These are phyloP conservation scores for Dryobates pubescens DNA, from an alignment of 2,797 vertebrate species.

Conservation along the genomic window DNA sequence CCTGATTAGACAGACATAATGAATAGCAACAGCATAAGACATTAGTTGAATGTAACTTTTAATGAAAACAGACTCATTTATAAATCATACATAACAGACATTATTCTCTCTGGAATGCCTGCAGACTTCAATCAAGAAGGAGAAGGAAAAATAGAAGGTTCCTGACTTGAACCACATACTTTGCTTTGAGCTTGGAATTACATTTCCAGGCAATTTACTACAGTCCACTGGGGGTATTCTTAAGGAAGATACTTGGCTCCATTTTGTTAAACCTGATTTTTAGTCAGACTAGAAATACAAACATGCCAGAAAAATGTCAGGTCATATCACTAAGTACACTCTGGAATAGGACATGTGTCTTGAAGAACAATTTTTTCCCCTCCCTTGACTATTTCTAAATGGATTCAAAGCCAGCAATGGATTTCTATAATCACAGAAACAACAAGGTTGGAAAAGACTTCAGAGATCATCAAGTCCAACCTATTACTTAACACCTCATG, in stretches of 20 bases:
- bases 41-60: neutral
- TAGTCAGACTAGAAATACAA: conserved; percentile 11
- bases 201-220: conserved; percentile 36
- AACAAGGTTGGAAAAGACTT: too few species aligned
- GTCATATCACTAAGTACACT: neutral
- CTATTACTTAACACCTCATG: too few species aligned
- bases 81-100: neutral
- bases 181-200: conserved; percentile 32
- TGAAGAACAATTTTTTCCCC: neutral
- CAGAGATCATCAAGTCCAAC: too few species aligned
- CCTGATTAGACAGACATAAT: conserved; percentile 14
- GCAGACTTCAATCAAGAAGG: neutral
- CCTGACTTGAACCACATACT: conserved; percentile 33
- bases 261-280: conserved; percentile 14
- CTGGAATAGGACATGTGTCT: neutral
- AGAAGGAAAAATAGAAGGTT: conserved; percentile 34
- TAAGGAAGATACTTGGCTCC: conserved; percentile 22
- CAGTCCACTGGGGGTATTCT: neutral
- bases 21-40: neutral
- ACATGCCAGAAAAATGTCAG: conserved; percentile 32
- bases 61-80: conserved; percentile 9
- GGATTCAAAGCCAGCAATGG: conserved; percentile 20
- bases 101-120: conserved; percentile 12
- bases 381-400: neutral
- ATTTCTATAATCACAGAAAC: neutral